These are phyloP conservation scores for Drosophila buzzatii DNA, from an alignment of 2,888 invertebrate species.

Conservation along the genomic window DNA sequence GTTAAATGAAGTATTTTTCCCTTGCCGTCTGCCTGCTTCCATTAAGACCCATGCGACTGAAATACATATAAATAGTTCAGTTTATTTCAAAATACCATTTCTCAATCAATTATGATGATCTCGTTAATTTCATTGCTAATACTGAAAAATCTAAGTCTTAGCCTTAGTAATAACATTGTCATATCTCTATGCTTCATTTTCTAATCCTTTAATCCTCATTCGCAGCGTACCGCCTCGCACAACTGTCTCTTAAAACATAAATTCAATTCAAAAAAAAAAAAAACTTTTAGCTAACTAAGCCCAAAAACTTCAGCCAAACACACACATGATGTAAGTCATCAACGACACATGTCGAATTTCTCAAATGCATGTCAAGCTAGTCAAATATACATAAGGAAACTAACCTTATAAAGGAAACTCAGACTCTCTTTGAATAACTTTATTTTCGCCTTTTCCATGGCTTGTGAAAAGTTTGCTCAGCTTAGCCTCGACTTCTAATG, in stretches of 20 bases:
- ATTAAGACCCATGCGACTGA: no score
- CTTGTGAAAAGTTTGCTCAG: conserved; percentile 20
- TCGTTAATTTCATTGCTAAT: no score
- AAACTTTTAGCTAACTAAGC: background rate
- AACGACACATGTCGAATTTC: conserved; percentile 1
- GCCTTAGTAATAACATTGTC: background rate
- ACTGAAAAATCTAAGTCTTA: no score
- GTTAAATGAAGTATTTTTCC: no score
- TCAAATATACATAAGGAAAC: background rate
- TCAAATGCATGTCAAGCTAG: background rate
- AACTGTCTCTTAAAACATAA: background rate
- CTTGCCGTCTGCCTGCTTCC: no score
- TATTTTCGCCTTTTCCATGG: background rate
- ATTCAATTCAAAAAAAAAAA: background rate
- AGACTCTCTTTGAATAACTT: conserved; percentile 10
- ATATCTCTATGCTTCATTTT: background rate
- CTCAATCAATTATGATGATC: no score
- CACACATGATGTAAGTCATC: background rate
- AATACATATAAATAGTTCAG: no score
- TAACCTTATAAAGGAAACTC: conserved; percentile 2
- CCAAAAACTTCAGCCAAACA: background rate
- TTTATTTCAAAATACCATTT: no score
- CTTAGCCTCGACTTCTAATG: conserved; percentile 25
- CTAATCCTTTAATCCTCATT: background rate
- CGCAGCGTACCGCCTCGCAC: background rate